Base-by-base conservation (phyloP, 1,140 invertebrate species). In the Megathymus violae region DNA sequence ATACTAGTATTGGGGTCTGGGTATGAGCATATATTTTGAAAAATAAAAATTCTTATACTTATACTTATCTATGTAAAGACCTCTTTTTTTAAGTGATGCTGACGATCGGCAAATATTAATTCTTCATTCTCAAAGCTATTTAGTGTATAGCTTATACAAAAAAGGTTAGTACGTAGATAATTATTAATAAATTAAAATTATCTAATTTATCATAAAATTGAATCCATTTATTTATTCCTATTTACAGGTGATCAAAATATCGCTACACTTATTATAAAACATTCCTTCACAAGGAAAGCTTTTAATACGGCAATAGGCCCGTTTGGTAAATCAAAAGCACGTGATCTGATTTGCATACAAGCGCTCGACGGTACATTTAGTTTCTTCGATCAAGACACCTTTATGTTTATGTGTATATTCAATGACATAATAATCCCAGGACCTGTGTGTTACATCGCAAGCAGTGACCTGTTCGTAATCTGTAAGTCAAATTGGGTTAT, bases 361-460 rank as follows among this genome's bases (percentile, higher is more conserved):
- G 95, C 95, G 14, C 84, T 98, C 47, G 97, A 98, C 88, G 97
- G 97, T 0, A 94, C 94, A 11, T 77, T 98, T 1, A 93, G 94
- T 31, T 95, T 98, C 74, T 98, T 95, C 88, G 97, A 98, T 80
- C 97, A 98, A 88, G 97, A 98, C 80, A 94, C 94, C 22, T 95
- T 95, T 81, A 92, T 95, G 14, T 97, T 97, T 74, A 93, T 92
- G 69, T 94, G 95, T 47, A 92, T 94, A 62, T 91, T 98, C 25
- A 95, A 95, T 2, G 93, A 94, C 71, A 94, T 95, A 56, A 89
- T 98, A 13, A 88, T 98, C 52, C 97, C 97, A 0, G 95, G 94
- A 25, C 96, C 96, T 1, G 80, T 98, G 1, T 88, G 92, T 46
- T 98, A 97, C 84, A 83, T 97, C 14, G 83, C 93, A n/a, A 94